Conservation (phyloP, 2,888 invertebrate genomes). For the Drosophila anomalata region DNA sequence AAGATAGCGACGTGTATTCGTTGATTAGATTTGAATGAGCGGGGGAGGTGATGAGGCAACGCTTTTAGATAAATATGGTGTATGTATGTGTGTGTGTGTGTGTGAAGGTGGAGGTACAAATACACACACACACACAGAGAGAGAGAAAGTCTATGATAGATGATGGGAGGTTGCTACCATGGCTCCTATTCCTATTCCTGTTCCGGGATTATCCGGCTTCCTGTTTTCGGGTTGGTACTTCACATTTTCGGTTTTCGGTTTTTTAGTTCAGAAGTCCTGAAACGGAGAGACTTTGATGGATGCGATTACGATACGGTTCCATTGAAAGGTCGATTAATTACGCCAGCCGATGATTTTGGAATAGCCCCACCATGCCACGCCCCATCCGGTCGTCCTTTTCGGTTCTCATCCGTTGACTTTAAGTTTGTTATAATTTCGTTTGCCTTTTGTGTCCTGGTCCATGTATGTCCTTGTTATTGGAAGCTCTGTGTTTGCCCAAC, state of each 20-base stretch:
- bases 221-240: background rate
- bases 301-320: slow-evolving; percentile 42
- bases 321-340: slow-evolving; percentile 50
- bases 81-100: background rate
- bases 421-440: background rate
- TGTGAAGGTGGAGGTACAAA: background rate
- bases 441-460: background rate
- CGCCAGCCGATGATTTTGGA: slow-evolving; percentile 31
- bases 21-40: slow-evolving; percentile 67
- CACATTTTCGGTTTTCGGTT: background rate
- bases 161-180: slow-evolving; percentile 38
- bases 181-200: slow-evolving; percentile 8
- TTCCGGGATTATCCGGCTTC: background rate
- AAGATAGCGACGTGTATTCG: slow-evolving; percentile 57
- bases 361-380: background rate
- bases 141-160: slow-evolving; percentile 64
- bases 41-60: slow-evolving; percentile 44
- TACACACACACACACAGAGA: background rate
- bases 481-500: background rate
- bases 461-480: background rate
- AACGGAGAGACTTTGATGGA: slow-evolving; percentile 39
- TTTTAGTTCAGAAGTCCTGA: background rate
- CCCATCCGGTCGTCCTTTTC: background rate
- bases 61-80: background rate
- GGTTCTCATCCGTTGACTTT: slow-evolving; percentile 5